phyloP scores from a whole-genome alignment of 2,113 vertebrate species.

The Gopherus evgoodei region DNA sequence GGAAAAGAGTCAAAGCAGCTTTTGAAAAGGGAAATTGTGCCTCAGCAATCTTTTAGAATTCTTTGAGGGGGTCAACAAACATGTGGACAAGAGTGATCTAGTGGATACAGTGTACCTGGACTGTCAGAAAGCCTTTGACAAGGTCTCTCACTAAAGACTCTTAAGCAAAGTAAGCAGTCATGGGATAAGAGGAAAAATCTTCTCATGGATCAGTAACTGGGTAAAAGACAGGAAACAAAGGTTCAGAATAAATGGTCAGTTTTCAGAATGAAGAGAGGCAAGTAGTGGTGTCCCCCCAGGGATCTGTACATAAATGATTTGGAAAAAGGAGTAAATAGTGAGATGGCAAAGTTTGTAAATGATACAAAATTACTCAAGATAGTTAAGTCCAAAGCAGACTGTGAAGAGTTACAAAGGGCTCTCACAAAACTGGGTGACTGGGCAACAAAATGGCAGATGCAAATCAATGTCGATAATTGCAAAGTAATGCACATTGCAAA shows the following conservation, averaged over 20 bases:
- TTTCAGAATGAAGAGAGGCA: neutral
- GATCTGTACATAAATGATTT: neutral
- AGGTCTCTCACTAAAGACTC: neutral
- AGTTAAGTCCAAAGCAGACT: neutral
- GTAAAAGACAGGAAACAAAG: neutral
- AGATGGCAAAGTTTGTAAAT: neutral
- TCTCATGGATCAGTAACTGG: neutral
- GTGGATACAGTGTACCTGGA: neutral
- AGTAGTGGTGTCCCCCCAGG: neutral
- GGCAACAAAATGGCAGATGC: neutral
- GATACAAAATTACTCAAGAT: neutral
- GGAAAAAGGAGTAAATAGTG: neutral
- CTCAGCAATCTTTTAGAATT: neutral
- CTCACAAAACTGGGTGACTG: neutral
- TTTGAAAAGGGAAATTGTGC: neutral
- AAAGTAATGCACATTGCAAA: neutral
- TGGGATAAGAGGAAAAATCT: neutral
- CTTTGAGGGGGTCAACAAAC: neutral
- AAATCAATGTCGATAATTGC: neutral
- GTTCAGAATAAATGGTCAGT: neutral
- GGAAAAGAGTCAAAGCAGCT: neutral
- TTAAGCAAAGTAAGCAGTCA: neutral
- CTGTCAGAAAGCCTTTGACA: neutral
- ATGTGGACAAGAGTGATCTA: neutral
- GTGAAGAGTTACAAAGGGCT: neutral